Evolutionary conservation across 2,113 vertebrate genomes (phyloP).

Genomic region (Lophotis ruficrista): DNA sequence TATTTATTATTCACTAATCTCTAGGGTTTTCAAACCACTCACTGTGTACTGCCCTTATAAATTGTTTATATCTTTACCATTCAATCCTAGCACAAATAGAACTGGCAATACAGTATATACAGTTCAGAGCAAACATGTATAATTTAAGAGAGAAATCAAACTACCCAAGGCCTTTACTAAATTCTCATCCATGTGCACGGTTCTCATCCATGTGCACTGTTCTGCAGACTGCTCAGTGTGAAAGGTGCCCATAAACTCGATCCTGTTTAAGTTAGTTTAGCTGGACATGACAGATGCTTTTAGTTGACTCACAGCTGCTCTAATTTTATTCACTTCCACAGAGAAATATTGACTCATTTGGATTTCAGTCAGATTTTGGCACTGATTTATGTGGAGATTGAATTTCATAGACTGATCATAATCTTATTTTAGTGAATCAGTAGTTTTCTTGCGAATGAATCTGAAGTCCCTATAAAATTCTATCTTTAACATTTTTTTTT

Average conservation of each 20-base stretch:
- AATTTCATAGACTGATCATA: not conserved
- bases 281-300: conserved; percentile 6
- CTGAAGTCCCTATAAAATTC: not conserved
- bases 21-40: conserved; percentile 10
- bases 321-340: conserved; percentile 11
- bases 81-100: conserved; percentile 38
- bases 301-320: not conserved
- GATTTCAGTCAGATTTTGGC: conserved; percentile 32
- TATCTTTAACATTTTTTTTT: not conserved
- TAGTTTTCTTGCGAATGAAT: not conserved
- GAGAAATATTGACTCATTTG: conserved; percentile 16
- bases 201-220: not conserved
- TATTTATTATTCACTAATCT: conserved; percentile 52
- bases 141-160: conserved; percentile 32
- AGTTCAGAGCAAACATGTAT: conserved; percentile 2
- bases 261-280: not conserved
- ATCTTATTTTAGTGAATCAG: not conserved
- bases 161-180: not conserved
- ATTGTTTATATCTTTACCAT: conserved; percentile 53
- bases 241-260: not conserved
- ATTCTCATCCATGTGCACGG: not conserved
- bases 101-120: not conserved
- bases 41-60: not conserved
- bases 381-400: not conserved
- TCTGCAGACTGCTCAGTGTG: not conserved